These are phyloP conservation scores for Trichogramma dendrolimi DNA, from an alignment of 2,888 invertebrate species.

Conservation along the genomic window DNA sequence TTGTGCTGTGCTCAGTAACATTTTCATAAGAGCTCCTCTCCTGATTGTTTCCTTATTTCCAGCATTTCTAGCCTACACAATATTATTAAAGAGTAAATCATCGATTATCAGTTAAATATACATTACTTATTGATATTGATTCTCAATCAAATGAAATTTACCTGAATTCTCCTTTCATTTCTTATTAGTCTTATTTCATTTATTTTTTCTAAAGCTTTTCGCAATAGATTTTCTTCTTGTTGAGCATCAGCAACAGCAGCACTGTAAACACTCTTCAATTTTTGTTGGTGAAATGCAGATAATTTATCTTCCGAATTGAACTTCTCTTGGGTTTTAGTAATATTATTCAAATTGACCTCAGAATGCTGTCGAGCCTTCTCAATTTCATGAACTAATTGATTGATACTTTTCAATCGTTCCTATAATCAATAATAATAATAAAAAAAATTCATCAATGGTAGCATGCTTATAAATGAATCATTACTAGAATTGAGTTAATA, in stretches of 20 bases:
- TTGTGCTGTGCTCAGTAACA: slow-evolving; percentile 86
- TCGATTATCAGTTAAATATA: neutral
- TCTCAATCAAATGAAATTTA: slow-evolving; percentile 35
- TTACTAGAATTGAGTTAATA: slow-evolving; percentile 8
- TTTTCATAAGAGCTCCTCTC: slow-evolving; percentile 91
- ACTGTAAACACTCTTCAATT: slow-evolving; percentile 76
- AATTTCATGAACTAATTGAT: slow-evolving; percentile 73
- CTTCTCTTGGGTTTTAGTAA: slow-evolving; percentile 71
- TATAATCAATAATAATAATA: slow-evolving; percentile 54
- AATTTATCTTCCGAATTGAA: slow-evolving; percentile 58
- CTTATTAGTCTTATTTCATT: slow-evolving; percentile 85
- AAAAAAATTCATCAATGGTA: slow-evolving; percentile 1
- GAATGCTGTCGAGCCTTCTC: slow-evolving; percentile 75
- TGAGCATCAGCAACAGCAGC: slow-evolving; percentile 76
- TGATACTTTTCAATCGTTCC: slow-evolving; percentile 76
- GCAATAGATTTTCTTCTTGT: slow-evolving; percentile 77
- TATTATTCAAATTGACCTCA: slow-evolving; percentile 74
- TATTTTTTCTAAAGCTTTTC: slow-evolving; percentile 79
- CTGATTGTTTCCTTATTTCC: slow-evolving; percentile 89
- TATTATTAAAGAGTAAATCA: neutral
- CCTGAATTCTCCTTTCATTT: slow-evolving; percentile 82
- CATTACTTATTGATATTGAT: neutral
- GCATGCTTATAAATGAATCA: slow-evolving; percentile 1
- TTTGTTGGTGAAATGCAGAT: slow-evolving; percentile 59
- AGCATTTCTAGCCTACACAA: slow-evolving; percentile 67